These are phyloP conservation scores for Callithrix jacchus DNA, from an alignment of 2,113 vertebrate species.

Conservation along the genomic window DNA sequence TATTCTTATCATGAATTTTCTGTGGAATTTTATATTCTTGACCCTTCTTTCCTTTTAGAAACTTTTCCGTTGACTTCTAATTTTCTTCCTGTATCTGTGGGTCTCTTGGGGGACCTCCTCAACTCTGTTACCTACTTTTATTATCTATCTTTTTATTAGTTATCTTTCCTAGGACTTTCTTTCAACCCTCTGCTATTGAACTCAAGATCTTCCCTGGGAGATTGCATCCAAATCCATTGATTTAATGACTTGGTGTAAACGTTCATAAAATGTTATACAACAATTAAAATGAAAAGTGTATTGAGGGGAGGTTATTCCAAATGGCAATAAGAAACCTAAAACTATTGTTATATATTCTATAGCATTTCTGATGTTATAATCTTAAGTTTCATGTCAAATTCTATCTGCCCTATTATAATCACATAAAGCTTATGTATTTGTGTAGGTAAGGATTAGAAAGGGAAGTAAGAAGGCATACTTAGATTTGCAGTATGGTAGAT, in stretches of 20 bases:
- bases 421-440: background rate
- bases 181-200: background rate
- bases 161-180: background rate
- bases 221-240: background rate
- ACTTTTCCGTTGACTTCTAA: background rate
- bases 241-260: background rate
- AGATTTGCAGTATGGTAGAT: background rate
- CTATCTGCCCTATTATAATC: background rate
- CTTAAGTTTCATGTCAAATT: background rate
- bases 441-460: background rate
- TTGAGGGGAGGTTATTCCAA: too few species aligned
- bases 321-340: too few species aligned
- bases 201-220: background rate
- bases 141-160: background rate
- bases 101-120: background rate
- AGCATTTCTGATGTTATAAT: background rate
- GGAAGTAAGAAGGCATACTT: background rate
- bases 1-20: background rate
- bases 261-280: background rate
- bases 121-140: background rate
- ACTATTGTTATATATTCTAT: background rate
- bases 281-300: slow-evolving; percentile 2
- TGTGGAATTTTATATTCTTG: background rate
- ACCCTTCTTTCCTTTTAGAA: background rate
- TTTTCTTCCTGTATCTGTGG: background rate